Percentiles rank a stretch among this genome's conserved stretches.
These are phyloP conservation scores for Polymixis lichenea DNA, from an alignment of 2,888 invertebrate species.

Conservation along the genomic window DNA sequence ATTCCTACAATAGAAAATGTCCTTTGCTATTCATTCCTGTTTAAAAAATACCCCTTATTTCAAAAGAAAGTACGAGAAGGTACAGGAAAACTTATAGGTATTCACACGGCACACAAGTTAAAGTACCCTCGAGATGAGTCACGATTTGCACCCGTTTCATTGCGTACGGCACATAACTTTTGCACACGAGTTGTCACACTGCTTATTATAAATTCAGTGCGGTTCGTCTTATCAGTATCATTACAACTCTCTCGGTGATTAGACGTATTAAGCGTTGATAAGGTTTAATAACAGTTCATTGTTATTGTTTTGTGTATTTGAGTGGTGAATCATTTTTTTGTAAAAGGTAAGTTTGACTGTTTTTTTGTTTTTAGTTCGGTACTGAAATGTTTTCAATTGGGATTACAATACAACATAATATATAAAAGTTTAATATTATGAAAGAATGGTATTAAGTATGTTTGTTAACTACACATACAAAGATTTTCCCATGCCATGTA, in stretches of 20 bases:
- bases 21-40: neutral
- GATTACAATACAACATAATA: neutral
- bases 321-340: neutral
- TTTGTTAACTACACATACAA: neutral
- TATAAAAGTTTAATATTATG: neutral
- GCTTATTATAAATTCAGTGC: slow-evolving; percentile 38
- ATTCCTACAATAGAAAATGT: too few relatives aligned
- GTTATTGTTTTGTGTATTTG: slow-evolving; percentile 25
- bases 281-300: slow-evolving; percentile 23
- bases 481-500: slow-evolving; percentile 11
- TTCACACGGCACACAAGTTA: slow-evolving; percentile 55
- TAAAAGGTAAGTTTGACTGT: slow-evolving; percentile 10
- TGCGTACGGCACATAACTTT: slow-evolving; percentile 49
- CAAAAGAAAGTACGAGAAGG: slow-evolving; percentile 17
- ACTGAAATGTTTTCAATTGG: neutral
- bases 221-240: slow-evolving; percentile 41
- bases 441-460: neutral
- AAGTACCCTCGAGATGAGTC: slow-evolving; percentile 31
- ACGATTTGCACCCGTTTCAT: slow-evolving; percentile 57
- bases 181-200: slow-evolving; percentile 50
- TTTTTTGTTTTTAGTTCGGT: neutral
- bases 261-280: slow-evolving; percentile 21
- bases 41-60: too few relatives aligned
- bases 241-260: slow-evolving; percentile 17
- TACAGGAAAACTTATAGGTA: neutral